Evolutionary conservation across 1,140 invertebrate genomes (phyloP), one percentile per base, ranked within the genome.

Genomic region (Nephotettix cincticeps): DNA sequence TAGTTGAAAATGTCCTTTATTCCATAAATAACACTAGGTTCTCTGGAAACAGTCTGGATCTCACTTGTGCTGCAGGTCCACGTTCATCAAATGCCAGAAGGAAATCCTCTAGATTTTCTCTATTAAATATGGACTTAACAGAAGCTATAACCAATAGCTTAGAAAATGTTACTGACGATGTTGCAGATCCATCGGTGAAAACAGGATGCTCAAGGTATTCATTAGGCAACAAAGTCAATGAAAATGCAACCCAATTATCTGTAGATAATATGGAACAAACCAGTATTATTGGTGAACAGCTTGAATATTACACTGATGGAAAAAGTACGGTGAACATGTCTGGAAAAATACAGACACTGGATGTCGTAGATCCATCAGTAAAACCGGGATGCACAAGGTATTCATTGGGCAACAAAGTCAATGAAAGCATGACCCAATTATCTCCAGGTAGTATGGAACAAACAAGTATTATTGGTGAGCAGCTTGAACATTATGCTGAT

Each of bases 61-160:
- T 67, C 1, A 67, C 64, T 9, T 27, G 23, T 29, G 47, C 47
- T 51, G 47, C n/a, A 51, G 21, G 3, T 17, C n/a, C 47, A 19
- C 4, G 47, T n/a, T 3, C 4, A 4, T 17, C 47, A 17, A 21
- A 1, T 28, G 25, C 14, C n/a, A 25, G 13, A 9, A 61, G 56
- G 23, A 67, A 30, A 27, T 67, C 40, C 11, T 36, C 64, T 2
- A 67, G 32, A 25, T 43, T 1, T 45, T 67, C 64, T 17, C 14
- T 43, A 9, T 9, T 13, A 9, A 67, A 67, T 27, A 67, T 67
- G 64, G 64, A 67, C 17, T 27, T 67, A 30, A 67, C 64, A 43
- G 64, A 58, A 58, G 23, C 23, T 14, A 25, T 58, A 36, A n/a
- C 4, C 23, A 19, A 54, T 54, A 54, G 47, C 47, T 54, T n/a